phyloP scores from a whole-genome alignment of 2,888 invertebrate genomes.

The Coleophora deauratella region DNA sequence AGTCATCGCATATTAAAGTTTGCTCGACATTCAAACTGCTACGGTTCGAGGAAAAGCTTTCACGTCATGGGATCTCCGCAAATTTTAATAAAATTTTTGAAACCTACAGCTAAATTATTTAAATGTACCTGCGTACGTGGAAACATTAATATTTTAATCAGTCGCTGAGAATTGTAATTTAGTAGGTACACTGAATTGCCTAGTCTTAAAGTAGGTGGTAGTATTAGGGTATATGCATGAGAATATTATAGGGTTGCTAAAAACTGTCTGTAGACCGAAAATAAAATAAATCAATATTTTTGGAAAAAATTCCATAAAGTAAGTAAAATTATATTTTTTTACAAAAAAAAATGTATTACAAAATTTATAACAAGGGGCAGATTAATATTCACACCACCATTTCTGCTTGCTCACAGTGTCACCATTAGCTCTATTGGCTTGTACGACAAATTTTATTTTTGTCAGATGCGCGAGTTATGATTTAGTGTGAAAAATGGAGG shows the following conservation, averaged over 20 bases:
- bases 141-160: too few species aligned
- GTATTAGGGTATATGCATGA: conserved; percentile 11
- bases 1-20: too few species aligned
- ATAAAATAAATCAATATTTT: conserved; percentile 2
- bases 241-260: conserved; percentile 3
- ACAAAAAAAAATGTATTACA: conserved; percentile 5
- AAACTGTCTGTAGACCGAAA: conserved; percentile 1
- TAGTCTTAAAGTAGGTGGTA: too few species aligned
- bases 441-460: conserved; percentile 72
- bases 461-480: conserved; percentile 70
- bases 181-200: too few species aligned
- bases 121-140: too few species aligned
- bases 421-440: conserved; percentile 68
- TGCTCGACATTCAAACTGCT: too few species aligned
- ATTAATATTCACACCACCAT: conserved; percentile 35
- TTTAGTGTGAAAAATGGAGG: conserved; percentile 71
- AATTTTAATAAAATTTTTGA: too few species aligned
- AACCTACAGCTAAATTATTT: too few species aligned
- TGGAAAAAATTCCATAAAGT: too few species aligned
- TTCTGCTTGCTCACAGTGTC: conserved; percentile 57
- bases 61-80: too few species aligned
- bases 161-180: too few species aligned
- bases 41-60: too few species aligned
- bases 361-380: conserved; percentile 26
- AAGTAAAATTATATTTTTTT: conserved; percentile 1